A percentile compares a stretch with the other conserved stretches of the same genome.
Evolutionary conservation across 2,113 vertebrate species (phyloP).

Genomic region (Pangasianodon hypophthalmus): DNA sequence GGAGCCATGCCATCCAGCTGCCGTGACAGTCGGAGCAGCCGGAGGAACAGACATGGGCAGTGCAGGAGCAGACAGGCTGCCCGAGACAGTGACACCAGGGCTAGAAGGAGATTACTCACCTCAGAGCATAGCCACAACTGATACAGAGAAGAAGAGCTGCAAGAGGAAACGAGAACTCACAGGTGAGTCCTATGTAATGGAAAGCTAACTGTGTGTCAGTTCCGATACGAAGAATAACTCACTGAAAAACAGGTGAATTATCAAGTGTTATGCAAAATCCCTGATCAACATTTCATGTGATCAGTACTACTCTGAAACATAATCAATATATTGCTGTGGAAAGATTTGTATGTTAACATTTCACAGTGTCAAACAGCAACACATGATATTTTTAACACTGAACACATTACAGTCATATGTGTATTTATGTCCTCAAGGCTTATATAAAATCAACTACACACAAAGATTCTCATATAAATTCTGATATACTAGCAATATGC

Average conservation of each 20-base stretch:
- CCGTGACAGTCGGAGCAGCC: slow-evolving; percentile 43
- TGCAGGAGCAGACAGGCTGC: slow-evolving; percentile 67
- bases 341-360: neutral
- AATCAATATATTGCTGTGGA: neutral
- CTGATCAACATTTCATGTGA: neutral
- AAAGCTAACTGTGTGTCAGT: slow-evolving; percentile 14
- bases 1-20: slow-evolving; percentile 70
- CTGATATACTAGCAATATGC: neutral
- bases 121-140: slow-evolving; percentile 69
- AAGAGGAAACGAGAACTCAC: slow-evolving; percentile 84
- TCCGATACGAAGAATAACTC: neutral
- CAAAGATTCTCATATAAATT: neutral
- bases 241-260: neutral
- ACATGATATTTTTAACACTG: neutral
- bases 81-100: slow-evolving; percentile 62
- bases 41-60: slow-evolving; percentile 67
- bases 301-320: neutral
- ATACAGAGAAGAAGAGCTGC: slow-evolving; percentile 82
- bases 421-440: neutral
- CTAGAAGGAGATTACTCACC: slow-evolving; percentile 78
- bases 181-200: slow-evolving; percentile 78
- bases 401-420: neutral
- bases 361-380: neutral
- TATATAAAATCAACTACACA: neutral
- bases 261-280: neutral